phyloP scores from a whole-genome alignment of 2,113 vertebrate genomes.

The Grus americana region DNA sequence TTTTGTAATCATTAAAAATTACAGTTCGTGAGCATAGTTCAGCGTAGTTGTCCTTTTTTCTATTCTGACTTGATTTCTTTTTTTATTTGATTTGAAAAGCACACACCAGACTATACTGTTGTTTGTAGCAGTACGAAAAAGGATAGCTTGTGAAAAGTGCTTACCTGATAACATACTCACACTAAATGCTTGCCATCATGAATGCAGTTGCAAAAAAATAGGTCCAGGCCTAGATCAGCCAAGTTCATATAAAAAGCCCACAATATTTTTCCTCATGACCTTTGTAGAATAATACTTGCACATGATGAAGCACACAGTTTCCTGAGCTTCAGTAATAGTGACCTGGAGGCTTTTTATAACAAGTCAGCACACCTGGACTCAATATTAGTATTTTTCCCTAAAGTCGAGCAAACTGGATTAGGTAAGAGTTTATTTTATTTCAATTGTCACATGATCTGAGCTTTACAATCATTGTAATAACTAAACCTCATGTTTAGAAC shows the following conservation, averaged over 20 bases:
- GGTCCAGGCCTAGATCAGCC: neutral
- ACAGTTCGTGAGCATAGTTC: neutral
- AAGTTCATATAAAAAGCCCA: neutral
- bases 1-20: neutral
- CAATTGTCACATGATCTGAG: neutral
- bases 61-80: neutral
- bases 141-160: neutral
- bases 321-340: neutral
- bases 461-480: neutral
- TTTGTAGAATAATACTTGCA: neutral
- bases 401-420: neutral
- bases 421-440: neutral
- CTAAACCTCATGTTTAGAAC: neutral
- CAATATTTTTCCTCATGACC: neutral
- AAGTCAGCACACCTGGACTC: neutral
- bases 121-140: neutral
- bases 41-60: neutral
- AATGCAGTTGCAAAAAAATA: neutral
- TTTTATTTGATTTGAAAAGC: neutral
- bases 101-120: neutral
- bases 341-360: neutral
- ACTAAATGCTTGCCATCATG: neutral
- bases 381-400: neutral
- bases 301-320: neutral
- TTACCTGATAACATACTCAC: neutral